These are phyloP conservation scores for Poeciliopsis turneri DNA, from an alignment of 2,797 vertebrate species.

Conservation along the genomic window DNA sequence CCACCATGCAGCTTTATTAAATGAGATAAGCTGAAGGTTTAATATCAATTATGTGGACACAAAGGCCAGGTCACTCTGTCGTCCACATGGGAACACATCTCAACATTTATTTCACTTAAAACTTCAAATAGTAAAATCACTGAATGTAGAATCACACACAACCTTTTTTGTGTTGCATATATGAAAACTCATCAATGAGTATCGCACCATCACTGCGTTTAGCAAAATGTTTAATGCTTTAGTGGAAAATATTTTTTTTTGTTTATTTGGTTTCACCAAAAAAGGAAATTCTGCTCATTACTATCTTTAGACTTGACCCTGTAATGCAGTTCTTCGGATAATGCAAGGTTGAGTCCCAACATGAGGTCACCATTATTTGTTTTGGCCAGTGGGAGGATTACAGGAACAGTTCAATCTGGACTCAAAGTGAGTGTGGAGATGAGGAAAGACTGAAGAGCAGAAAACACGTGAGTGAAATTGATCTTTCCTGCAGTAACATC, in stretches of 20 bases:
- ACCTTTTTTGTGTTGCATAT: background rate
- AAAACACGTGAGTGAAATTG: slow-evolving; percentile 33
- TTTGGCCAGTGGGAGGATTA: slow-evolving; percentile 62
- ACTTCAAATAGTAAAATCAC: background rate
- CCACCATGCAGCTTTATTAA: background rate
- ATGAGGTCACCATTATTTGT: slow-evolving; percentile 69
- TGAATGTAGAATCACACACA: background rate
- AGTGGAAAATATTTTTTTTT: background rate
- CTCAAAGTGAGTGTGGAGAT: slow-evolving; percentile 24
- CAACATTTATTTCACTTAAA: background rate
- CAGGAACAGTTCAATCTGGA: slow-evolving; percentile 53
- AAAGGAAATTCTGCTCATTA: background rate
- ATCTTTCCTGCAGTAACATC: slow-evolving; percentile 42
- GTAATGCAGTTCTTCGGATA: slow-evolving; percentile 53
- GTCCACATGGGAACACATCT: background rate
- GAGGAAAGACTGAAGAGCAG: slow-evolving; percentile 34
- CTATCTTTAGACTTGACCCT: slow-evolving; percentile 48
- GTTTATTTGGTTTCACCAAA: too few species aligned
- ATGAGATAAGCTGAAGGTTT: background rate
- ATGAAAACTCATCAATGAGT: background rate
- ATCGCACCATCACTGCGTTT: background rate
- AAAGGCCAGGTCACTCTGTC: background rate
- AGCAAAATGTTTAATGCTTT: background rate
- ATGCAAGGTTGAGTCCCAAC: slow-evolving; percentile 37
- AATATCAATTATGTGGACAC: background rate